Conservation (phyloP, 2,113 vertebrate genomes). For the Micromys minutus region DNA sequence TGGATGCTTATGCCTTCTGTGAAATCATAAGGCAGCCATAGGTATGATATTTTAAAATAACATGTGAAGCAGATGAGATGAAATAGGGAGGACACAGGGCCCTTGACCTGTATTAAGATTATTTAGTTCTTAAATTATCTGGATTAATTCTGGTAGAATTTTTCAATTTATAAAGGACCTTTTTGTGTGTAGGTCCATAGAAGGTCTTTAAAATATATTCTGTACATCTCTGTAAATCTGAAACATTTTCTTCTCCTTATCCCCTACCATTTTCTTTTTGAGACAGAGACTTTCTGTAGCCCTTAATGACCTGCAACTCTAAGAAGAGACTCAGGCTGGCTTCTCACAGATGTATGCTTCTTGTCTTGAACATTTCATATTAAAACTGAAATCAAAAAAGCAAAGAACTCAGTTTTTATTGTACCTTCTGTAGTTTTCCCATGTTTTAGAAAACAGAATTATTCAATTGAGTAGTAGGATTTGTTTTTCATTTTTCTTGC, state of each 20-base stretch:
- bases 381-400: background rate
- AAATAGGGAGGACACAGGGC: background rate
- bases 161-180: background rate
- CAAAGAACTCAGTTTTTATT: background rate
- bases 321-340: background rate
- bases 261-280: background rate
- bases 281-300: background rate
- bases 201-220: background rate
- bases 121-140: slow-evolving; percentile 29
- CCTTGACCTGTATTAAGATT: background rate
- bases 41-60: background rate
- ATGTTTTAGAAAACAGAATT: background rate
- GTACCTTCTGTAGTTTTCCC: background rate
- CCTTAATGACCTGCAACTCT: background rate
- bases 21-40: background rate
- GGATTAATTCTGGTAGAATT: background rate
- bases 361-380: slow-evolving; percentile 22
- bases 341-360: background rate
- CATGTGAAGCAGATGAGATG: background rate
- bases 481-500: background rate
- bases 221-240: background rate
- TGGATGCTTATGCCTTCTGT: background rate
- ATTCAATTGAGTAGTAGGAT: background rate
- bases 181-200: background rate
- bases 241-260: background rate